These are phyloP conservation scores for Cataglyphis cursor DNA, from an alignment of 2,888 invertebrate genomes.

Conservation along the genomic window DNA sequence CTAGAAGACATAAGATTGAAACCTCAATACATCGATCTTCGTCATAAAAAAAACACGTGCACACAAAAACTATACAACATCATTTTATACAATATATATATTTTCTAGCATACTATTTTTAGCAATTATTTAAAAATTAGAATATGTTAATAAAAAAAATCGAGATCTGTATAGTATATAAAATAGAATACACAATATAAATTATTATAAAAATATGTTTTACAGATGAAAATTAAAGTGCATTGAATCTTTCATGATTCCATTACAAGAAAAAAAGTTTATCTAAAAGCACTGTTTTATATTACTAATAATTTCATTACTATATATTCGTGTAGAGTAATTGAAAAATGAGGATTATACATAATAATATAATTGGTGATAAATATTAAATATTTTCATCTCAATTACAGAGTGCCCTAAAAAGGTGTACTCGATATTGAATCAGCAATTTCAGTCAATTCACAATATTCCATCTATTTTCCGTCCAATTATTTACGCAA, in stretches of 20 bases:
- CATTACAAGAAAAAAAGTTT: neutral
- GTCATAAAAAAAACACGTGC: neutral
- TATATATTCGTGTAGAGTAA: neutral
- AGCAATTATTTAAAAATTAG: neutral
- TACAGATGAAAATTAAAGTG: neutral
- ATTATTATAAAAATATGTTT: neutral
- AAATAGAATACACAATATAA: neutral
- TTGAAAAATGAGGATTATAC: neutral
- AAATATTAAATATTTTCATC: neutral
- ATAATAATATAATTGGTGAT: neutral
- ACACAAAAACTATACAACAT: neutral
- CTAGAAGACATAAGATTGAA: neutral
- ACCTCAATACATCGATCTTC: neutral
- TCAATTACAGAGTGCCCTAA: neutral
- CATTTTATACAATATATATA: neutral
- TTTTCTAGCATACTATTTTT: neutral
- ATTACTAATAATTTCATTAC: slow-evolving; percentile 1
- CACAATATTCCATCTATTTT: neutral
- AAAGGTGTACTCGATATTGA: neutral
- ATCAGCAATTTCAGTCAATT: neutral
- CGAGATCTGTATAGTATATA: neutral
- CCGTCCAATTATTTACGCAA: neutral
- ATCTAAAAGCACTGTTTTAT: neutral
- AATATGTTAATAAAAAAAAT: neutral
- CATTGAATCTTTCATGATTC: neutral